Base-by-base conservation (phyloP, 2,888 invertebrate genomes). In the Chloromyia formosa region DNA sequence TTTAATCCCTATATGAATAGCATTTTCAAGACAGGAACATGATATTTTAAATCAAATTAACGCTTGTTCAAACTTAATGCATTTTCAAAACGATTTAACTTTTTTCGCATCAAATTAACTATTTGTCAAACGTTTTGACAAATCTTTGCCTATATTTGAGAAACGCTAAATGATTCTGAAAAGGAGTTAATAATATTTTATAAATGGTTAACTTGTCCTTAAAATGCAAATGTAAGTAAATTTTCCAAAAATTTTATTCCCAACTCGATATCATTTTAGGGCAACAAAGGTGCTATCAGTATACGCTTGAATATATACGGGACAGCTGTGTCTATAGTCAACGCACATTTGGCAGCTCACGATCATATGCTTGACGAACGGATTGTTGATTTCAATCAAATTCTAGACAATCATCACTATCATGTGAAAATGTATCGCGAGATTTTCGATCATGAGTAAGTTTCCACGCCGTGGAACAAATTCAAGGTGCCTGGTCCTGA, bases 241-340 rank as follows among this genome's bases (percentile, higher is more conserved):
- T n/a, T n/a, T n/a, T n/a, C n/a, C n/a, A n/a, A n/a, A n/a, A n/a
- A n/a, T n/a, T n/a, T n/a, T n/a, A n/a, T n/a, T n/a, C n/a, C n/a
- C n/a, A n/a, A 74, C 53, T 54, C 10, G 22, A 22, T 18, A 60
- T 54, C 16, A 79, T 40, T 71, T 27, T 84, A 96, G 96, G 98
- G 97, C 35, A 97, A 97, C 86, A 98, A 98, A 88, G 97, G 97
- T 20, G 97, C 94, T 2, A 94, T 96, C 0, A 95, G 94, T 82
- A 88, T 96, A 72, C 88, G 97, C 75, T 89, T 97, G 81, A 93
- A 92, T 80, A 88, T 96, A 42, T 94, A 95, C 82, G 97, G 96
- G 1, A 93, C 94, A 81, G 96, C 94, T 0, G 82, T 97, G 71
- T 94, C 96, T 82, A 89, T 97, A 74, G 92, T 97, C 9, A 97